These are phyloP conservation scores for Neomonachus schauinslandi DNA, from an alignment of 2,113 vertebrate species.

Conservation along the genomic window DNA sequence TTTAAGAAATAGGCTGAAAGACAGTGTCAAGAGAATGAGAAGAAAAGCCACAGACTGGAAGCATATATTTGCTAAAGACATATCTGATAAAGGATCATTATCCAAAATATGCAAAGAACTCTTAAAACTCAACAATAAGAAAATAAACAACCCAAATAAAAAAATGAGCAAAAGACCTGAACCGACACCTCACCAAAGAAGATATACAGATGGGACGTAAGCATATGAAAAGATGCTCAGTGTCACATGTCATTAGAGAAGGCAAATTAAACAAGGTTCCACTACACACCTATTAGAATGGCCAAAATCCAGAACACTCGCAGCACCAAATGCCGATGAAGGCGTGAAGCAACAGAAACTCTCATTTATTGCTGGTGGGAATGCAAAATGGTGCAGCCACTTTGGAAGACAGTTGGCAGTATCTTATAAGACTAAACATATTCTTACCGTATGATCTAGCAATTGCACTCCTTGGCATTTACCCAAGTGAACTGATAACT, in stretches of 20 bases:
- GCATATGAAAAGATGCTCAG: neutral
- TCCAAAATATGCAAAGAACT: neutral
- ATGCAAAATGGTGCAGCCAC: neutral
- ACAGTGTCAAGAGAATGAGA: neutral
- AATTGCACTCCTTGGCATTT: neutral
- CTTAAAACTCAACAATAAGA: neutral
- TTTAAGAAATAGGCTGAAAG: constrained; percentile 33
- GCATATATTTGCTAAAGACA: neutral
- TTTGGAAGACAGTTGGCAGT: neutral
- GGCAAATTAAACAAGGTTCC: neutral
- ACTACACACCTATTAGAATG: neutral
- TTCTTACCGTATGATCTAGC: neutral
- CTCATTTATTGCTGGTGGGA: neutral
- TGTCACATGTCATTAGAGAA: neutral
- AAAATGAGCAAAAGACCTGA: neutral
- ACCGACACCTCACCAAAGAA: neutral
- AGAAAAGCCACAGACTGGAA: constrained; percentile 3
- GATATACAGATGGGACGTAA: neutral
- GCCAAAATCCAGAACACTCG: neutral
- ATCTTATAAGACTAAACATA: constrained; percentile 5
- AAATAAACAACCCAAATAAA: neutral
- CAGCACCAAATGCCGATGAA: neutral
- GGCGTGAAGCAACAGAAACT: neutral
- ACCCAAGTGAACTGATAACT: neutral
- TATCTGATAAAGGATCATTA: neutral